phyloP scores from a whole-genome alignment of 2,113 vertebrate genomes.

The Dipodomys merriami region DNA sequence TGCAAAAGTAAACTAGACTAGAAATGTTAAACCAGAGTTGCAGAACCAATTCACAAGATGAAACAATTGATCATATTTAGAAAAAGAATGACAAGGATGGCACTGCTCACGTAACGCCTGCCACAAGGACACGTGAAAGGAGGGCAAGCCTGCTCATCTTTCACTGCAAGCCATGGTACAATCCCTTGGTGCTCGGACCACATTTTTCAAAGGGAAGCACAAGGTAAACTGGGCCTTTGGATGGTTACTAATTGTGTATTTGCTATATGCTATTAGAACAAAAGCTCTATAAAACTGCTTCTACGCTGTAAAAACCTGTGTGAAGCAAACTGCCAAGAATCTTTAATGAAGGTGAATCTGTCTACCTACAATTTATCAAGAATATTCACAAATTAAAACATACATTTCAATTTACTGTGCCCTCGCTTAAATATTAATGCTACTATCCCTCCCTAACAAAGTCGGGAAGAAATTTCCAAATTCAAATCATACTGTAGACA shows the following conservation, averaged over 20 bases:
- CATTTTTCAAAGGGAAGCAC: not conserved
- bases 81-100: not conserved
- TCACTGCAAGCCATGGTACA: no score
- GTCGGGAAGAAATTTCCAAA: not conserved
- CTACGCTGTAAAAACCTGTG: not conserved
- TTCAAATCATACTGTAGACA: not conserved
- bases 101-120: not conserved
- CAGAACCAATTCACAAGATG: not conserved
- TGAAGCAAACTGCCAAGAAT: not conserved
- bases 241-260: not conserved
- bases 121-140: not conserved
- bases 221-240: not conserved
- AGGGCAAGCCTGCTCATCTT: no score
- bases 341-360: not conserved
- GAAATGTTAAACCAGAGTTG: not conserved
- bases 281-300: no score
- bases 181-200: not conserved
- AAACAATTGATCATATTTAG: not conserved
- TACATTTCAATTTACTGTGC: not conserved
- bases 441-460: not conserved
- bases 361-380: not conserved
- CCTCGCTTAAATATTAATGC: not conserved
- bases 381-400: not conserved
- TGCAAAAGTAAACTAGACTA: not conserved
- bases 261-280: no score